Conservation (phyloP, 2,113 vertebrate species). For the Spea bombifrons region DNA sequence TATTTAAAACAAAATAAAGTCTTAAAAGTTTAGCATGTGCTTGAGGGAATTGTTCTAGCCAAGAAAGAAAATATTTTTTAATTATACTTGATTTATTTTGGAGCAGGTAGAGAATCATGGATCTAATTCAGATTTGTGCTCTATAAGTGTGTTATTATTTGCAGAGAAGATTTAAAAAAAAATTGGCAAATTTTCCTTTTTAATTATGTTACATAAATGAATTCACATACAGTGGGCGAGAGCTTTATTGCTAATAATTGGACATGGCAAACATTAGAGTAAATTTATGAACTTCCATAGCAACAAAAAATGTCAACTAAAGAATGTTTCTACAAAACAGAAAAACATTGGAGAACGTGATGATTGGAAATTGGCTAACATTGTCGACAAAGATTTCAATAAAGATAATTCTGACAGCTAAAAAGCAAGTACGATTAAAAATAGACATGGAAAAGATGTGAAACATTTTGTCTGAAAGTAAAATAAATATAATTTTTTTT, state of each 20-base stretch:
- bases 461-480: not conserved
- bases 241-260: conserved; percentile 13
- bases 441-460: conserved; percentile 23
- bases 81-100: conserved; percentile 31
- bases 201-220: conserved; percentile 5
- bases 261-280: conserved; percentile 1
- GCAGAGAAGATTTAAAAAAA: not conserved
- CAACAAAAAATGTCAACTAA: conserved; percentile 1
- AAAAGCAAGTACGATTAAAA: conserved; percentile 11
- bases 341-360: conserved; percentile 23
- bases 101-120: conserved; percentile 11
- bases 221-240: conserved; percentile 1
- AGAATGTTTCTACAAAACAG: conserved; percentile 9
- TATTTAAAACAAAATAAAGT: conserved; percentile 32
- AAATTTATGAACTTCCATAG: not conserved
- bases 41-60: conserved; percentile 27
- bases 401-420: conserved; percentile 18
- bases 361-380: conserved; percentile 30
- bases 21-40: conserved; percentile 19
- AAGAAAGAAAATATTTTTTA: conserved; percentile 28
- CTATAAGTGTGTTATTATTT: conserved; percentile 21
- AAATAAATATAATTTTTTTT: not conserved
- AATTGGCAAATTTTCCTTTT: conserved; percentile 1
- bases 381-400: conserved; percentile 21
- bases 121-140: conserved; percentile 12